Percentiles rank a stretch among this genome's conserved stretches.
These are phyloP conservation scores for Dendrophyllia cribrosa DNA, from an alignment of 64 coral and sea anemone species.

Conservation along the genomic window DNA sequence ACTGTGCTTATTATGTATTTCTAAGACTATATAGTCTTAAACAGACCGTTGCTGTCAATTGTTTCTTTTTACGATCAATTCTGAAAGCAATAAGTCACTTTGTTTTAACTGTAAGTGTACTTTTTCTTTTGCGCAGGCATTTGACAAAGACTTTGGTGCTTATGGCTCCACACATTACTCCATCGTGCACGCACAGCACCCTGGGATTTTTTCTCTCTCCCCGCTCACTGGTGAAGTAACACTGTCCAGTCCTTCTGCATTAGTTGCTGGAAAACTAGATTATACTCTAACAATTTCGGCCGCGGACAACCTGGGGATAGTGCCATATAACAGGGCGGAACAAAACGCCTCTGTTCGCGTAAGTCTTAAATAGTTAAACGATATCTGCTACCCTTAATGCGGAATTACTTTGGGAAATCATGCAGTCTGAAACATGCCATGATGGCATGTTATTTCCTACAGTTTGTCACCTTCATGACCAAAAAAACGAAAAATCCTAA, in stretches of 20 bases:
- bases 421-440: too few relatives aligned
- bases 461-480: too few relatives aligned
- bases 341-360: conserved; percentile 38
- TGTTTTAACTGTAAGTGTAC: too few relatives aligned
- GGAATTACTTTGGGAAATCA: too few relatives aligned
- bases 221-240: conserved; percentile 31
- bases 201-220: conserved; percentile 34
- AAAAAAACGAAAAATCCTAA: too few relatives aligned
- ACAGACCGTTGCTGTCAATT: too few relatives aligned
- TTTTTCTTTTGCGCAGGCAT: conserved; percentile 10
- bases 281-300: conserved; percentile 40
- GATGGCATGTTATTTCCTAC: too few relatives aligned
- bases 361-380: not conserved
- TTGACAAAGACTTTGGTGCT: conserved; percentile 45
- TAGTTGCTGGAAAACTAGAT: not conserved
- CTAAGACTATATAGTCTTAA: too few relatives aligned
- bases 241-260: not conserved
- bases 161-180: conserved; percentile 37
- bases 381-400: too few relatives aligned
- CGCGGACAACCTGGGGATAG: conserved; percentile 42
- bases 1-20: too few relatives aligned
- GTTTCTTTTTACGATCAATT: too few relatives aligned
- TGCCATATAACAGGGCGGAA: conserved; percentile 30
- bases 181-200: not conserved
- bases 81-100: too few relatives aligned